Percentiles rank a stretch among this genome's conserved stretches.
Evolutionary conservation across 2,888 invertebrate species (phyloP).

Genomic region (Eristalis arbustorum): DNA sequence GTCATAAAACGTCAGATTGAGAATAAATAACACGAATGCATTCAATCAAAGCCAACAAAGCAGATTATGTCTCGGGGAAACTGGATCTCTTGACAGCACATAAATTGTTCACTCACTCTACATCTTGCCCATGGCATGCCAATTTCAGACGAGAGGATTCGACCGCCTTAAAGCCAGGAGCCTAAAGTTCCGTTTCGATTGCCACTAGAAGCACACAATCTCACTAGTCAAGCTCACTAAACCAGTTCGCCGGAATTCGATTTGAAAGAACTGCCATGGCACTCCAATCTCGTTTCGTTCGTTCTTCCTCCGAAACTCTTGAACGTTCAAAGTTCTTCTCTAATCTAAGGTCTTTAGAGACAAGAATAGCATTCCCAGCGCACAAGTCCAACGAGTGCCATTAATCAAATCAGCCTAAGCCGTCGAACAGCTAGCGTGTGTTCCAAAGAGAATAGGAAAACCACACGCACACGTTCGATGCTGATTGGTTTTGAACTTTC

Average conservation of each 20-base stretch:
- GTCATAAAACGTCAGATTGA: neutral
- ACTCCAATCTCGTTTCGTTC: neutral
- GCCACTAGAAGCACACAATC: neutral
- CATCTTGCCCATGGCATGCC: neutral
- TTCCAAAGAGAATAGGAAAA: neutral
- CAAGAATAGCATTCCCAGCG: neutral
- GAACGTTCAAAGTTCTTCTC: neutral
- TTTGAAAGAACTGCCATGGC: neutral
- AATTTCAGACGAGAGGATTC: neutral
- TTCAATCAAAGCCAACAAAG: neutral
- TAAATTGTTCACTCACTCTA: neutral
- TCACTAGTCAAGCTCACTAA: neutral
- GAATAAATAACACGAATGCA: neutral
- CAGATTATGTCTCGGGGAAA: neutral
- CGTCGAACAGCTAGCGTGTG: neutral
- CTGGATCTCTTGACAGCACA: neutral
- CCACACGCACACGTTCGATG: neutral
- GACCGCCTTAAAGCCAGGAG: neutral
- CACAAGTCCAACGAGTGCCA: neutral
- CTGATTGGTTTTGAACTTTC: neutral
- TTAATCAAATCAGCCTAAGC: neutral
- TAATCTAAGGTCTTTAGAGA: neutral
- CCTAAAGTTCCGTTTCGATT: neutral
- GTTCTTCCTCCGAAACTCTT: too few species aligned
- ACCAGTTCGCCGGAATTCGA: neutral